These are phyloP conservation scores for Pollachius pollachius DNA, from an alignment of 2,113 vertebrate species.

Conservation along the genomic window DNA sequence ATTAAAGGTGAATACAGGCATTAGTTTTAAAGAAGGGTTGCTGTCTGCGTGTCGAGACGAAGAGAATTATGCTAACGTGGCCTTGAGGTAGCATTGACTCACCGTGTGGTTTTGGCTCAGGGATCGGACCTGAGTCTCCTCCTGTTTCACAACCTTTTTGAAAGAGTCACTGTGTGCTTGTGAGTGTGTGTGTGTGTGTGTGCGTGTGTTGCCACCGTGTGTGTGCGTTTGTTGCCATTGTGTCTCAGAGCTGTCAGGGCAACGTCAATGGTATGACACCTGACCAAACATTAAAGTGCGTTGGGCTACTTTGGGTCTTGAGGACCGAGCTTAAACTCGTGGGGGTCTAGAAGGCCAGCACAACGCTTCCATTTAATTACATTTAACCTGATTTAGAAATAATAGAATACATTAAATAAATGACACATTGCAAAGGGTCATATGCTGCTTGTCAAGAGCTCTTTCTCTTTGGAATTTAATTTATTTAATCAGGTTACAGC, in stretches of 20 bases:
- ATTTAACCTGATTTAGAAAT: no score
- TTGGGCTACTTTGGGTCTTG: no score
- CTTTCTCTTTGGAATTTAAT: no score
- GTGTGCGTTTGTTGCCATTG: constrained; percentile 15
- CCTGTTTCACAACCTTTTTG: no score
- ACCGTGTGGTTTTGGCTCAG: constrained; percentile 69
- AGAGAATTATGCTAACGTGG: constrained; percentile 58
- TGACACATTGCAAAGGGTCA: no score
- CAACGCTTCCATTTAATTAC: constrained; percentile 23
- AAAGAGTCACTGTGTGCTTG: no score
- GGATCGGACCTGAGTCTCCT: constrained; percentile 8
- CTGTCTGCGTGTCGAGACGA: constrained; percentile 69
- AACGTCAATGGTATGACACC: constrained; percentile 48
- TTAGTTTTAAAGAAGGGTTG: no score
- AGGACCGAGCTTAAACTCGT: background rate
- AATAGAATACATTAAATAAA: no score
- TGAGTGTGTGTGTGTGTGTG: no score
- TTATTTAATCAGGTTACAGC: constrained; percentile 21
- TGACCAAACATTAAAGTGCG: constrained; percentile 38
- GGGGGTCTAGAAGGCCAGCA: background rate
- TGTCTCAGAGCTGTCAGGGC: constrained; percentile 24
- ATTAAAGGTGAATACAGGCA: no score
- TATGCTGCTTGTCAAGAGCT: no score
- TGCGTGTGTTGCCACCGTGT: constrained; percentile 11
- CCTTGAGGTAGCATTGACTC: constrained; percentile 68